phyloP scores from a whole-genome alignment of 1,140 invertebrate genomes.

The Temnothorax longispinosus region DNA sequence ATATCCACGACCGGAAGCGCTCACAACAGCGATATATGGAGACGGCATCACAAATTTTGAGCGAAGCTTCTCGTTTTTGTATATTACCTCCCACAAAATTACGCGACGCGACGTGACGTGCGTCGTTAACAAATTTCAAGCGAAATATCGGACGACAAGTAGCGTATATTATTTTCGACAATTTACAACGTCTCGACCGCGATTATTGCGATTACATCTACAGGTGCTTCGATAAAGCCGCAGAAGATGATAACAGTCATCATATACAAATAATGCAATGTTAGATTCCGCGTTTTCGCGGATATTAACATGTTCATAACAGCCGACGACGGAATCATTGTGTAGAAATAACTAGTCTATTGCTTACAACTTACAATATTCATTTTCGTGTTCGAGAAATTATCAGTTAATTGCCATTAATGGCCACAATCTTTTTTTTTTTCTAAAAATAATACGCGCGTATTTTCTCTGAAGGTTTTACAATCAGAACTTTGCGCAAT shows the following conservation, averaged over 20 bases:
- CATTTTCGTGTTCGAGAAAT: not conserved
- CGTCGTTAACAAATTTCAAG: not conserved
- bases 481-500: constrained; percentile 11
- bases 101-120: not conserved
- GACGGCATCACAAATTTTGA: constrained; percentile 21
- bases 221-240: constrained; percentile 18
- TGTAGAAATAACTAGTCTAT: constrained; percentile 6
- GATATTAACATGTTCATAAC: constrained; percentile 13
- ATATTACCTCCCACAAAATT: constrained; percentile 2
- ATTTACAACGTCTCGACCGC: not conserved
- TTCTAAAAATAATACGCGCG: not conserved
- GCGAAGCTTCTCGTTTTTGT: not conserved
- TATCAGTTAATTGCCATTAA: constrained; percentile 14
- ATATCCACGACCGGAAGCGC: constrained; percentile 4
- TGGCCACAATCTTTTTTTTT: not conserved
- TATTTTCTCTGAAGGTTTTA: constrained; percentile 6
- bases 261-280: constrained; percentile 6
- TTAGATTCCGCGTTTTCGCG: not conserved
- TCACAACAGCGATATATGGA: not conserved
- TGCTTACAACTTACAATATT: constrained; percentile 39
- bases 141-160: constrained; percentile 27
- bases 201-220: constrained; percentile 15
- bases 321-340: constrained; percentile 20
- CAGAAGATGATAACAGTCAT: constrained; percentile 30
- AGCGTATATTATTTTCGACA: not conserved